A percentile compares a stretch with the other conserved stretches of the same genome.
phyloP scores from a whole-genome alignment of 2,888 invertebrate species.

The Xylophagus ater region DNA sequence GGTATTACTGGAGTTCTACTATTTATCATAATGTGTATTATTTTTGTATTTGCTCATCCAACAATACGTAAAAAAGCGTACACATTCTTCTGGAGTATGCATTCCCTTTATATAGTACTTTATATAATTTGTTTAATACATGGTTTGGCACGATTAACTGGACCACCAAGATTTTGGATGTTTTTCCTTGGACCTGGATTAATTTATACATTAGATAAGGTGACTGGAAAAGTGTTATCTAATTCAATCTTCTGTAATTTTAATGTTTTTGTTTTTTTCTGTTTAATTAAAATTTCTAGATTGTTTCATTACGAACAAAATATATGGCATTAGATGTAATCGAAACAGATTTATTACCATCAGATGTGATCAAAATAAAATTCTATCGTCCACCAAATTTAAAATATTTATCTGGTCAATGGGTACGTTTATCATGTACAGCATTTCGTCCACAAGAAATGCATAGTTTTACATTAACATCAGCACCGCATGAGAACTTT shows the following conservation, averaged over 20 bases:
- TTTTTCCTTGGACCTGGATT: conserved; percentile 88
- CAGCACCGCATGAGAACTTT: conserved; percentile 91
- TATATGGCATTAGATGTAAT: conserved; percentile 87
- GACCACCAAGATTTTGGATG: conserved; percentile 86
- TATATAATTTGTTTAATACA: conserved; percentile 81
- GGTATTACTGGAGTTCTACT: conserved; percentile 82
- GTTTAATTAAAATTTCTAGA: conserved; percentile 39
- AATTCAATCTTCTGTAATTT: too few species aligned
- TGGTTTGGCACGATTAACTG: conserved; percentile 82
- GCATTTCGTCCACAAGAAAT: conserved; percentile 81
- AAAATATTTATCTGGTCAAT: conserved; percentile 88
- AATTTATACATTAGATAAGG: conserved; percentile 77
- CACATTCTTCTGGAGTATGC: conserved; percentile 91
- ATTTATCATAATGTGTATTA: conserved; percentile 85
- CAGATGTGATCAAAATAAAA: conserved; percentile 87
- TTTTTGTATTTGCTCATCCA: conserved; percentile 94
- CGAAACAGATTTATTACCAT: conserved; percentile 86
- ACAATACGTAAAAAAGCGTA: conserved; percentile 85
- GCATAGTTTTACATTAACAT: conserved; percentile 91
- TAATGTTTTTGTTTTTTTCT: not conserved
- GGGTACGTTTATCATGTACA: conserved; percentile 86
- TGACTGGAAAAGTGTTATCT: conserved; percentile 7
- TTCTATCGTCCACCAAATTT: conserved; percentile 92
- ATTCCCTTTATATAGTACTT: conserved; percentile 75
- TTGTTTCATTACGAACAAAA: conserved; percentile 80